A percentile compares a stretch with the other conserved stretches of the same genome.
Evolutionary conservation across 1,140 invertebrate species (phyloP).

Genomic region (Eumaeus atala): DNA sequence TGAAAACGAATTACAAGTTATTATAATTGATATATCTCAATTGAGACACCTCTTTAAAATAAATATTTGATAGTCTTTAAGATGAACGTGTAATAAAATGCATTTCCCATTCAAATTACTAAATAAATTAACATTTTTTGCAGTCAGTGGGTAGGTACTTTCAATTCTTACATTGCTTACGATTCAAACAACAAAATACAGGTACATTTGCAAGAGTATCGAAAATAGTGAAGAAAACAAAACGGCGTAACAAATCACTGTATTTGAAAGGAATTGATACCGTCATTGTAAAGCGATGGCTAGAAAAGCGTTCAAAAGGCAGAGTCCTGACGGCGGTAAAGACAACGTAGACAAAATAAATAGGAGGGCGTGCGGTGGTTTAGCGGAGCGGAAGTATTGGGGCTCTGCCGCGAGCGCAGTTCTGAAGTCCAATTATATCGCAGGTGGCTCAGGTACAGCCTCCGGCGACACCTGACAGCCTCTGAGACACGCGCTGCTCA

Average conservation of each 20-base stretch:
- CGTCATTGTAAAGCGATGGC: conserved; percentile 58
- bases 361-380: conserved; percentile 54
- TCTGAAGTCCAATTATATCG: conserved; percentile 73
- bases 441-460: conserved; percentile 39
- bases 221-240: conserved; percentile 19
- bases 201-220: not conserved
- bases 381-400: conserved; percentile 65
- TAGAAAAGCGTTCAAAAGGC: conserved; percentile 64
- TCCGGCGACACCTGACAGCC: conserved; percentile 18
- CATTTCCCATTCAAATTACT: too few relatives aligned
- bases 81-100: too few relatives aligned
- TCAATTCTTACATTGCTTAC: too few relatives aligned
- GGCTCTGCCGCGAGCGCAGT: conserved; percentile 57
- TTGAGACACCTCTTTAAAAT: too few relatives aligned
- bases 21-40: too few relatives aligned
- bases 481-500: conserved; percentile 7
- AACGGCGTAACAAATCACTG: conserved; percentile 35
- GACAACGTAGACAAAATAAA: conserved; percentile 70
- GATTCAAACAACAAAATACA: not conserved
- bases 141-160: too few relatives aligned
- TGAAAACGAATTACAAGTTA: too few relatives aligned
- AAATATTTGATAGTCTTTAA: too few relatives aligned
- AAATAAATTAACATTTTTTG: too few relatives aligned
- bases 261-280: conserved; percentile 59
- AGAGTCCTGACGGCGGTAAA: conserved; percentile 57